A percentile compares a stretch with the other conserved stretches of the same genome.
Evolutionary conservation across 2,888 invertebrate genomes (phyloP).

Genomic region (Coelogynopora nodosa): DNA sequence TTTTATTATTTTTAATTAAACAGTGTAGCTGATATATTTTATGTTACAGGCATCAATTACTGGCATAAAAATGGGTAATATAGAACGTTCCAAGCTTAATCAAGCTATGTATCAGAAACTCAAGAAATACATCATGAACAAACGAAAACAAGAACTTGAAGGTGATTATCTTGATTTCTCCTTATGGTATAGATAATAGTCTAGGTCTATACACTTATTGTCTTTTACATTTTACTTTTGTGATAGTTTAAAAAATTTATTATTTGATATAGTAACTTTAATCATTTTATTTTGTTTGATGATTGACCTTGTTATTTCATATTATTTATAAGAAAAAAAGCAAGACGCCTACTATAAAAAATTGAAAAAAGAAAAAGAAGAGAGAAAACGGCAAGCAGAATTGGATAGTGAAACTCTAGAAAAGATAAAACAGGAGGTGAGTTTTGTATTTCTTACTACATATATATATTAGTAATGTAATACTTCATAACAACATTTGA

Average conservation of each 20-base stretch:
- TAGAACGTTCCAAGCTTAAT: slow-evolving; percentile 26
- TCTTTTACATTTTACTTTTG: too few species aligned
- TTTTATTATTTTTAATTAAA: too few species aligned
- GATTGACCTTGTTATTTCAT: too few species aligned
- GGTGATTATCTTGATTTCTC: too few species aligned
- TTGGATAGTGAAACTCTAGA: slow-evolving; percentile 41
- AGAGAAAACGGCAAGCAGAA: slow-evolving; percentile 38
- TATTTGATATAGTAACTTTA: not conserved
- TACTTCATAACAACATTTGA: too few species aligned
- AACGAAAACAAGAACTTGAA: slow-evolving; percentile 1
- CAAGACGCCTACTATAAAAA: slow-evolving; percentile 41
- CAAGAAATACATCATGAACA: slow-evolving; percentile 39
- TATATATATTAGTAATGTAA: too few species aligned
- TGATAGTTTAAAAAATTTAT: too few species aligned
- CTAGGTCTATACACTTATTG: too few species aligned
- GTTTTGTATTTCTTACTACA: too few species aligned
- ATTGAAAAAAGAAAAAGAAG: slow-evolving; percentile 35
- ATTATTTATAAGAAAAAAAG: slow-evolving; percentile 36
- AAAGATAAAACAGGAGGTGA: slow-evolving; percentile 39
- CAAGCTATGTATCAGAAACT: slow-evolving; percentile 37
- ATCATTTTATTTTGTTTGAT: not conserved
- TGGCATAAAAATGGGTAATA: not conserved
- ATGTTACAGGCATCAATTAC: too few species aligned
- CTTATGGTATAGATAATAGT: too few species aligned
- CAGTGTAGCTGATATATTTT: too few species aligned